Percentiles rank a stretch among this genome's conserved stretches.
Conservation (phyloP, 2,888 invertebrate species). For the Lasioglossum leucozonium region DNA sequence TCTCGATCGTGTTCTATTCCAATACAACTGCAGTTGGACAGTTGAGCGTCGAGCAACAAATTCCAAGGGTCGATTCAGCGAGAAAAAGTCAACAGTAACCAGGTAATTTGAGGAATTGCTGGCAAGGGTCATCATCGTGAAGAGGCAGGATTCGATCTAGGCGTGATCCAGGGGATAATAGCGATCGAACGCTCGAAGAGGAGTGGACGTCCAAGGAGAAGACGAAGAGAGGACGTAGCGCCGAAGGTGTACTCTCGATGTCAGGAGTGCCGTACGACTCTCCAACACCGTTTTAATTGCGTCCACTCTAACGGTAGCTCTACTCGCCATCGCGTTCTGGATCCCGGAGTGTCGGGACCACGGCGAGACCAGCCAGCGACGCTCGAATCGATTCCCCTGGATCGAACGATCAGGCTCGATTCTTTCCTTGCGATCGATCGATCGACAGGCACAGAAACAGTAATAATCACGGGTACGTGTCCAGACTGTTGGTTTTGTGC, state of each 20-base stretch:
- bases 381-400: constrained; percentile 31
- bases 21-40: background rate
- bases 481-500: background rate
- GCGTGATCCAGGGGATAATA: constrained; percentile 67
- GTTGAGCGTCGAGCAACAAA: background rate
- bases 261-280: constrained; percentile 77
- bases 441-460: constrained; percentile 10
- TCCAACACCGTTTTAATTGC: constrained; percentile 84
- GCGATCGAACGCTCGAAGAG: constrained; percentile 66
- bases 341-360: constrained; percentile 47
- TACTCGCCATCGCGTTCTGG: constrained; percentile 64
- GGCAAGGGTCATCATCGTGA: constrained; percentile 32
- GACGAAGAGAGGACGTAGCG: constrained; percentile 52
- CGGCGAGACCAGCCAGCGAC: constrained; percentile 10
- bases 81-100: background rate
- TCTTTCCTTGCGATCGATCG: constrained; percentile 28
- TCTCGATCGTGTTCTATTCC: background rate
- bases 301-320: constrained; percentile 80
- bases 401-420: constrained; percentile 56
- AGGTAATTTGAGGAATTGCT: constrained; percentile 33
- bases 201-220: constrained; percentile 53
- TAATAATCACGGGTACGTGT: constrained; percentile 28
- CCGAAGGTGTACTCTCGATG: constrained; percentile 66
- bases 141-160: constrained; percentile 20
- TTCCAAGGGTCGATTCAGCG: background rate